Conservation (phyloP, 2,888 invertebrate species). For the Globia sparganii region DNA sequence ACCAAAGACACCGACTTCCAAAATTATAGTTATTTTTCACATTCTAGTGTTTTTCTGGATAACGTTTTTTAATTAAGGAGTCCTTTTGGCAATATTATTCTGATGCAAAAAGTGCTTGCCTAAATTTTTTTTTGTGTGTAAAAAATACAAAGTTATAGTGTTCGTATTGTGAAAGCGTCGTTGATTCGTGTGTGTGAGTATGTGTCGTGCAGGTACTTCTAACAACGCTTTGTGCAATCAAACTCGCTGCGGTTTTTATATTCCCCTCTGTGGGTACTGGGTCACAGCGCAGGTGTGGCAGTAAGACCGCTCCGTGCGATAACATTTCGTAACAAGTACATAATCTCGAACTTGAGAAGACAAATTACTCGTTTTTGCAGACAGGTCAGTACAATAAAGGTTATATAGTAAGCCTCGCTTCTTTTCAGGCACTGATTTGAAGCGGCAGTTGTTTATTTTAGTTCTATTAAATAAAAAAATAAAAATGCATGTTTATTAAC, state of each 20-base stretch:
- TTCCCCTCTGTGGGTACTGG: constrained; percentile 19
- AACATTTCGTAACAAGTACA: neutral
- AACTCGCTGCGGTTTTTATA: constrained; percentile 59
- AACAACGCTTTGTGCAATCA: constrained; percentile 60
- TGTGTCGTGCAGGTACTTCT: constrained; percentile 33
- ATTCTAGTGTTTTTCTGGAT: neutral
- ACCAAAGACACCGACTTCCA: neutral
- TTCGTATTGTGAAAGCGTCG: neutral
- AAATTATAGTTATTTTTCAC: neutral
- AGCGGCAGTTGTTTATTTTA: no score
- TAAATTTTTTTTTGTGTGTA: neutral
- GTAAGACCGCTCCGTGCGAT: constrained; percentile 9
- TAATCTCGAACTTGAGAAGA: neutral
- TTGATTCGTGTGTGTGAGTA: constrained; percentile 8
- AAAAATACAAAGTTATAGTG: neutral
- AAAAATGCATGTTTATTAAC: no score
- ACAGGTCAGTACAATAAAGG: neutral
- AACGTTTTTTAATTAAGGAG: neutral
- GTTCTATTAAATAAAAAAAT: no score
- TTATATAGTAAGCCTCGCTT: neutral
- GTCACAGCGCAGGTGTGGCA: neutral
- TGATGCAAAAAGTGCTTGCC: neutral
- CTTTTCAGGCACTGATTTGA: no score
- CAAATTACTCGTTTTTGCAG: neutral
- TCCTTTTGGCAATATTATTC: neutral